A percentile compares a stretch with the other conserved stretches of the same genome.
phyloP scores from a whole-genome alignment of 2,888 invertebrate species.

The Sclerodermus sp. region DNA sequence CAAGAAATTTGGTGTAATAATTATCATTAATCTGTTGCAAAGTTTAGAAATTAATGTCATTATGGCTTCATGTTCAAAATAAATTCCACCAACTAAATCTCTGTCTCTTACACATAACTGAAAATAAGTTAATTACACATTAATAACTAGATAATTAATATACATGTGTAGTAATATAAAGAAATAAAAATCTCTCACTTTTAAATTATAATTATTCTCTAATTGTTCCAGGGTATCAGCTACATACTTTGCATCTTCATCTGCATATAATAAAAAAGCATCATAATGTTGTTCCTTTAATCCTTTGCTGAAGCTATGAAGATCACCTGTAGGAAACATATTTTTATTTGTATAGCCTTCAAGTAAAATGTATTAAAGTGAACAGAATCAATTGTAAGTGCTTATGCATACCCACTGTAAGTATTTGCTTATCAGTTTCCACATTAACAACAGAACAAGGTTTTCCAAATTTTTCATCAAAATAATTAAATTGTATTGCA shows the following conservation, averaged over 20 bases:
- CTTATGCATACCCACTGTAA: constrained; percentile 44
- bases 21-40: constrained; percentile 77
- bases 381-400: constrained; percentile 1
- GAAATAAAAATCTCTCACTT: constrained; percentile 57
- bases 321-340: constrained; percentile 63
- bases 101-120: constrained; percentile 76
- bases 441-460: constrained; percentile 31
- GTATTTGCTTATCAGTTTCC: constrained; percentile 39
- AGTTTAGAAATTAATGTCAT: constrained; percentile 74
- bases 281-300: constrained; percentile 69
- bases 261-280: constrained; percentile 76
- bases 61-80: constrained; percentile 73
- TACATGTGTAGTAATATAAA: too few species aligned
- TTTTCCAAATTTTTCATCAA: constrained; percentile 30
- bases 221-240: constrained; percentile 66
- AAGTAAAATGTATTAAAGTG: constrained; percentile 4
- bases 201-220: constrained; percentile 65
- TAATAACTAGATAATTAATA: background rate
- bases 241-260: constrained; percentile 73
- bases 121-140: constrained; percentile 18
- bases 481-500: constrained; percentile 37
- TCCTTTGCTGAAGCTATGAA: constrained; percentile 57
- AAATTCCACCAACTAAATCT: constrained; percentile 71
- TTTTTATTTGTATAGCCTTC: too few species aligned
- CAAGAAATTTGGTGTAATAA: constrained; percentile 77